A percentile compares a stretch with the other conserved stretches of the same genome.
Conservation (phyloP, 2,113 vertebrate species). For the Urocolius indicus region DNA sequence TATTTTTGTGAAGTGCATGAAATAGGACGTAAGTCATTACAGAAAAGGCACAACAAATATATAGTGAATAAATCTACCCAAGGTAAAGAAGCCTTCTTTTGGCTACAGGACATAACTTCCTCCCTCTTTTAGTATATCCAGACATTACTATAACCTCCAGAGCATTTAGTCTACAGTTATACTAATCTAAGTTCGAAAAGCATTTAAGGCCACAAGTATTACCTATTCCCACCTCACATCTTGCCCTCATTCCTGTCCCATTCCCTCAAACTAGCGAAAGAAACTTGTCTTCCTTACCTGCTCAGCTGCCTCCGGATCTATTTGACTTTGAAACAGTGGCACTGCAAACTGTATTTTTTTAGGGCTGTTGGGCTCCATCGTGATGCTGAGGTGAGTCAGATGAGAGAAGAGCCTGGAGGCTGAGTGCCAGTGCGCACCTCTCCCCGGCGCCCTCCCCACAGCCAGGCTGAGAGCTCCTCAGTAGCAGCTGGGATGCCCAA, state of each 20-base stretch:
- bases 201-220: neutral
- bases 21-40: neutral
- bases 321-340: slow-evolving; percentile 91
- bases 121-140: neutral
- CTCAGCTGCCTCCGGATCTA: slow-evolving; percentile 92
- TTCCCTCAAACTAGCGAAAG: neutral
- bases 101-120: neutral
- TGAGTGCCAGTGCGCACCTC: slow-evolving; percentile 17
- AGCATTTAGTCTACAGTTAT: neutral
- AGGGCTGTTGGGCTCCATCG: slow-evolving; percentile 95
- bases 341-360: slow-evolving; percentile 96
- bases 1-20: neutral
- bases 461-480: slow-evolving; percentile 60
- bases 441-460: slow-evolving; percentile 58
- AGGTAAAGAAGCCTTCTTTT: neutral
- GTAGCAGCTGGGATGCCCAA: slow-evolving; percentile 74
- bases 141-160: accelerated
- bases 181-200: neutral
- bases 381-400: slow-evolving; percentile 52
- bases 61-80: neutral
- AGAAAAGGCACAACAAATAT: neutral
- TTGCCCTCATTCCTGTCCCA: neutral
- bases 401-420: slow-evolving; percentile 13
- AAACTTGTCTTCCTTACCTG: slow-evolving; percentile 81
- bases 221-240: neutral